Evolutionary conservation across 2,113 vertebrate species (phyloP).

Genomic region (Synodontis membranacea): DNA sequence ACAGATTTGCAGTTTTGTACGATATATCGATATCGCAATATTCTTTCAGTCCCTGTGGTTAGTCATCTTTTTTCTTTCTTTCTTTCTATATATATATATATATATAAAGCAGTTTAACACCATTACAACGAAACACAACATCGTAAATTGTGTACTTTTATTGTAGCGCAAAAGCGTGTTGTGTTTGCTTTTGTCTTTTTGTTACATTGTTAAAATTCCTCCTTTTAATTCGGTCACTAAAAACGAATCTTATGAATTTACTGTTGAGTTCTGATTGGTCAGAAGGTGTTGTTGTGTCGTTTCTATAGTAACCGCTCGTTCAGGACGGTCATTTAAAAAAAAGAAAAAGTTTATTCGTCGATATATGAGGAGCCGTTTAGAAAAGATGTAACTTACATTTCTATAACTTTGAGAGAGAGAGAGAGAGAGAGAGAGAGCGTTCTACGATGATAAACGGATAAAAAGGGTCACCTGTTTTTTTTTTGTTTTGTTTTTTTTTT

Average conservation of each 20-base stretch:
- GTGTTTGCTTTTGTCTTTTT: neutral
- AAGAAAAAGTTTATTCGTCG: no score
- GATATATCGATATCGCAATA: neutral
- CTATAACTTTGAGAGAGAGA: no score
- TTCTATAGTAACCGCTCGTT: neutral
- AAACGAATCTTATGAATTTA: no score
- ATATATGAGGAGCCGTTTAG: neutral
- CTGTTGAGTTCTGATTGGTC: neutral
- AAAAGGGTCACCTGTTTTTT: neutral
- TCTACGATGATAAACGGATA: neutral
- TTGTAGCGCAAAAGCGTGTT: neutral
- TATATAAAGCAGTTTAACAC: neutral
- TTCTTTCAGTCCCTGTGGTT: neutral
- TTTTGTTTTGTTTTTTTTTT: neutral
- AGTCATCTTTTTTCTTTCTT: neutral
- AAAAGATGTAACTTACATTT: no score
- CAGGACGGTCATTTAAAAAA: neutral
- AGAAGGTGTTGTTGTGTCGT: neutral
- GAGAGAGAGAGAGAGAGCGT: no score
- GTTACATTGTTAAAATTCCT: neutral
- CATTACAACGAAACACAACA: neutral
- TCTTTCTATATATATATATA: no score
- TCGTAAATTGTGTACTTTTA: fast-evolving
- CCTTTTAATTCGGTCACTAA: neutral
- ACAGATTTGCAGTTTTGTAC: neutral